These are phyloP conservation scores for Notarius quadriscutis DNA, from an alignment of 2,113 vertebrate genomes.

Conservation along the genomic window DNA sequence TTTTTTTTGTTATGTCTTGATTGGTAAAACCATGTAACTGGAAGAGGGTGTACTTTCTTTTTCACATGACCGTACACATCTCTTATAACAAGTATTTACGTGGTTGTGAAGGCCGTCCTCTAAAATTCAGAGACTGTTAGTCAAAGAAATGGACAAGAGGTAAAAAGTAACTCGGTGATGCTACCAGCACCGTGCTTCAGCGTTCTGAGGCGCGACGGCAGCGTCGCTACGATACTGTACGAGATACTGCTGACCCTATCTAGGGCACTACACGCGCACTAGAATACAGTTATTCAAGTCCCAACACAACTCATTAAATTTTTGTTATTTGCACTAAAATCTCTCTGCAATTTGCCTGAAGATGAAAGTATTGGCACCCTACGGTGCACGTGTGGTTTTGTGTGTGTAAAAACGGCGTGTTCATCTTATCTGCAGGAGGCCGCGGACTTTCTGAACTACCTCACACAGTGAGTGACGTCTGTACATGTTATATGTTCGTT, in stretches of 20 bases:
- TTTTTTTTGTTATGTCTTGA: no score
- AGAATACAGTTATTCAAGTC: neutral
- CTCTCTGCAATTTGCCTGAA: neutral
- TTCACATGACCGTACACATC: no score
- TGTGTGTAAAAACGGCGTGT: neutral
- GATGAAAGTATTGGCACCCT: neutral
- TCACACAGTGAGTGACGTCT: constrained; percentile 8
- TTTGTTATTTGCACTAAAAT: neutral
- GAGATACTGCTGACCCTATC: neutral
- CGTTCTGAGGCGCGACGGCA: neutral
- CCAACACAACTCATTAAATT: neutral
- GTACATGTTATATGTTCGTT: neutral
- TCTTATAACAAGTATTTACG: neutral
- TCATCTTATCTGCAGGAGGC: neutral
- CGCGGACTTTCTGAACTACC: constrained; percentile 18
- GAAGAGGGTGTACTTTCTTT: no score
- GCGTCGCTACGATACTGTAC: neutral
- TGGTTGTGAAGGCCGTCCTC: neutral
- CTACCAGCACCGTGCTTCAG: neutral
- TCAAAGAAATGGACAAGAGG: neutral
- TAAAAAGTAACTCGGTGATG: neutral
- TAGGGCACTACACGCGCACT: neutral
- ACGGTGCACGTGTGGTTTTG: neutral
- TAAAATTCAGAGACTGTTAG: no score
- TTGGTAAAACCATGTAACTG: no score